A percentile compares a stretch with the other conserved stretches of the same genome.
Evolutionary conservation across 2,797 vertebrate species (phyloP).

Genomic region (Myioborus miniatus): DNA sequence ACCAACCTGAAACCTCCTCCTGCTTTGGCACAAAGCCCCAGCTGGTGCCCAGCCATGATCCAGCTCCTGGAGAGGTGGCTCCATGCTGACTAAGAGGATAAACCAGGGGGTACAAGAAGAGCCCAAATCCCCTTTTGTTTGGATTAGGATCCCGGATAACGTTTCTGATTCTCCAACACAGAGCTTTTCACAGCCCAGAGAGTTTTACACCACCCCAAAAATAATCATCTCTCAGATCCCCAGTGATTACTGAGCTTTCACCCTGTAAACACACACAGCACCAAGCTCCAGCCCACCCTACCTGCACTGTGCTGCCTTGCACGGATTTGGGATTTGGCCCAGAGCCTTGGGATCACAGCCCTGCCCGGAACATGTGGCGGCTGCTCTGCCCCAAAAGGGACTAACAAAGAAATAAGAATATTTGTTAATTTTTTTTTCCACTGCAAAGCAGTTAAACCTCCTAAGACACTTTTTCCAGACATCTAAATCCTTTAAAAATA

Average conservation of each 20-base stretch:
- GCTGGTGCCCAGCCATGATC: not conserved
- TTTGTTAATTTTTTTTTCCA: constrained; percentile 49
- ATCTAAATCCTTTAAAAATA: constrained; percentile 68
- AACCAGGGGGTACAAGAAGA: not conserved
- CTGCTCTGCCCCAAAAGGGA: constrained; percentile 5
- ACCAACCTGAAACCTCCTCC: not conserved
- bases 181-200: not conserved
- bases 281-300: not conserved
- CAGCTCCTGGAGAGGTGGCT: not conserved
- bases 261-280: not conserved
- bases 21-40: not conserved
- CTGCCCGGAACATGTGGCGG: not conserved
- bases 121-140: not conserved
- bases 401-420: constrained; percentile 54
- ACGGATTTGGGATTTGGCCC: not conserved
- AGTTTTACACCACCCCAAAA: not conserved
- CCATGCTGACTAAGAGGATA: not conserved
- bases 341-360: not conserved
- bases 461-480: constrained; percentile 68
- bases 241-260: not conserved
- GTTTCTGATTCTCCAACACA: not conserved
- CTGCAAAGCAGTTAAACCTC: constrained; percentile 60
- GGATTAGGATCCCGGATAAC: not conserved
- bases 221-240: not conserved
- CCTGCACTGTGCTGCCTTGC: not conserved